Conservation (phyloP, 2,888 invertebrate genomes). For the Desoria tigrina region DNA sequence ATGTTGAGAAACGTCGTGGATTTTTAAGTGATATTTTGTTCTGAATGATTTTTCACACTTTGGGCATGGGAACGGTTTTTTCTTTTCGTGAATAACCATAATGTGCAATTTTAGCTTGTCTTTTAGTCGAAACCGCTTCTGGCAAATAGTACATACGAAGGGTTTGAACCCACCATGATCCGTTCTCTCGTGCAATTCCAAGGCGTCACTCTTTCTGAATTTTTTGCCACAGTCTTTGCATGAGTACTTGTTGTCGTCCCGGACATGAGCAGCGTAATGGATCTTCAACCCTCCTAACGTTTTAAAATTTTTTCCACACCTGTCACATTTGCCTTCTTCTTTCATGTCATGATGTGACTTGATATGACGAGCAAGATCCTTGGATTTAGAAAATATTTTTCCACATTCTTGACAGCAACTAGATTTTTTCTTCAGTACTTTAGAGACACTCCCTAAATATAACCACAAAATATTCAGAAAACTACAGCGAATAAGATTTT, state of each 20-base stretch:
- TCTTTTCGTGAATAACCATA: slow-evolving; percentile 41
- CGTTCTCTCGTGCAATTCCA: slow-evolving; percentile 30
- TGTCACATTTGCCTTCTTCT: slow-evolving; percentile 24
- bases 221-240: slow-evolving; percentile 39
- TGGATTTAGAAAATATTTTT: not conserved
- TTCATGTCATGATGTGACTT: not conserved
- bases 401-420: not conserved
- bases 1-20: slow-evolving; percentile 40
- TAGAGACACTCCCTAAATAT: too few relatives aligned
- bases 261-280: slow-evolving; percentile 29
- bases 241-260: slow-evolving; percentile 38
- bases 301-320: slow-evolving; percentile 37
- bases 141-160: slow-evolving; percentile 33
- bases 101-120: slow-evolving; percentile 39
- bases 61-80: slow-evolving; percentile 36
- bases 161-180: slow-evolving; percentile 41
- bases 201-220: slow-evolving; percentile 32
- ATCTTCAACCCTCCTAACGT: slow-evolving; percentile 8
- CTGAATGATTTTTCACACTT: slow-evolving; percentile 43
- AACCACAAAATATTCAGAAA: too few relatives aligned
- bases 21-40: slow-evolving; percentile 42
- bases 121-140: slow-evolving; percentile 35
- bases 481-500: too few relatives aligned
- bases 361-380: not conserved
- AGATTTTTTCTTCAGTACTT: not conserved